Evolutionary conservation across 2,113 vertebrate genomes (phyloP), one percentile per base, ranked within the genome.

Genomic region (Theristicus caerulescens): DNA sequence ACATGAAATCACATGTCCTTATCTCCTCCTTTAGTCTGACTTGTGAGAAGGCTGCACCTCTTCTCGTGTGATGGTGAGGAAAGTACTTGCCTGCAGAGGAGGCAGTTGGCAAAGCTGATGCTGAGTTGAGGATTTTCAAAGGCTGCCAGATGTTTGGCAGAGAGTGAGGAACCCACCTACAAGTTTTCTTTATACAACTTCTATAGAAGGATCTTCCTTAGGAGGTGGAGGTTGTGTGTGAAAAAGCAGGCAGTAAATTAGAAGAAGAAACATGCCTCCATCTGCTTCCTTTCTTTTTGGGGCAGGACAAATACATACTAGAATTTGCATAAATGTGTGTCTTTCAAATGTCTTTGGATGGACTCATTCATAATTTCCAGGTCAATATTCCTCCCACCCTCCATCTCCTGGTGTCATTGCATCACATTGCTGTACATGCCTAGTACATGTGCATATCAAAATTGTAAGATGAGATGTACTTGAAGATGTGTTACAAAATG

Each of bases 181-280:
- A 61, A 22, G 34, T 81, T 88, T 82, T 81, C 51, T 69, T 70
- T 74, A 51, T 52, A 44, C 32, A 69, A 3, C 55, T 72, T 71
- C 51, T 83, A 40, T 34, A 73, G 70, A 51, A 80, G n/a, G 31
- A 78, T 58, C 38, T 66, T 94, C 58, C 73, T 34, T 59, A 21
- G 59, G 22, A 29, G 36, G 25, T 91, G 66, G 81, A 55, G 57
- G 11, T 17, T n/a, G 13, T 24, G 49, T 90, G 38, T 90, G 91
- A 93, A 89, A 85, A 96, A 86, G 69, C 72, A 92, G 59, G 47
- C 65, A 91, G 83, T 44, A 76, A 76, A 87, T 47, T 19, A 92
- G 38, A 90, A 88, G 38, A 90, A 88, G 77, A 93, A 92, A 72
- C 31, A 44, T 61, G 24, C 42, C 21, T 78, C 64, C 47, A 54